phyloP scores from a whole-genome alignment of 2,797 vertebrate genomes.

The Parauchenoglanis ngamensis region DNA sequence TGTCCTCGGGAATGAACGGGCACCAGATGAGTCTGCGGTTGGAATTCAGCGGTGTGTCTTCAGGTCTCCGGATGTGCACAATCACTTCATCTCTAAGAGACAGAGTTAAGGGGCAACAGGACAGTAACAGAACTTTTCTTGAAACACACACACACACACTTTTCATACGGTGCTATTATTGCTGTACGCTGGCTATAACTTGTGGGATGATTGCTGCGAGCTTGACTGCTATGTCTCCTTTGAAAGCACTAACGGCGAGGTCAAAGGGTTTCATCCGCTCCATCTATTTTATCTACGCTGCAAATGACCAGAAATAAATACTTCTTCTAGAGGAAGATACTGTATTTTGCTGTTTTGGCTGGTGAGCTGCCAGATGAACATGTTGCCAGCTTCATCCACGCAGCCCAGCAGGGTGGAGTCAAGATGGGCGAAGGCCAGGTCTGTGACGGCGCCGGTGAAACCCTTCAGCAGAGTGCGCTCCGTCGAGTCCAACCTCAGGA shows the following conservation, averaged over 20 bases:
- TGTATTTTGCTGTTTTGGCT: constrained; percentile 89
- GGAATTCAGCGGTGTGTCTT: constrained; percentile 84
- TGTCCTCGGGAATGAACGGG: constrained; percentile 93
- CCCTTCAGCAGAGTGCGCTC: constrained; percentile 95
- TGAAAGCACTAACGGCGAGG: neutral
- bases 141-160: neutral
- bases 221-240: neutral
- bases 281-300: neutral
- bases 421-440: constrained; percentile 96
- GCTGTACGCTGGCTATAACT: neutral
- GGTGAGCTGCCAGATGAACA: constrained; percentile 95
- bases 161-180: neutral
- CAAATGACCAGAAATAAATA: neutral
- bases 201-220: too few relatives aligned
- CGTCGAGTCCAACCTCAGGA: constrained; percentile 85
- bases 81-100: constrained; percentile 88
- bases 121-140: neutral
- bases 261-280: neutral
- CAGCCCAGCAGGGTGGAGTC: constrained; percentile 94
- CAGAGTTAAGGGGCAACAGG: constrained; percentile 72
- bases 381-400: constrained; percentile 93
- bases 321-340: constrained; percentile 79
- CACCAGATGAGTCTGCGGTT: constrained; percentile 97
- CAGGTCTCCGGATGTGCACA: constrained; percentile 86
- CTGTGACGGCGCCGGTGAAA: constrained; percentile 90